These are phyloP conservation scores for Rhinophrynus dorsalis DNA, from an alignment of 2,797 vertebrate species.

Conservation along the genomic window DNA sequence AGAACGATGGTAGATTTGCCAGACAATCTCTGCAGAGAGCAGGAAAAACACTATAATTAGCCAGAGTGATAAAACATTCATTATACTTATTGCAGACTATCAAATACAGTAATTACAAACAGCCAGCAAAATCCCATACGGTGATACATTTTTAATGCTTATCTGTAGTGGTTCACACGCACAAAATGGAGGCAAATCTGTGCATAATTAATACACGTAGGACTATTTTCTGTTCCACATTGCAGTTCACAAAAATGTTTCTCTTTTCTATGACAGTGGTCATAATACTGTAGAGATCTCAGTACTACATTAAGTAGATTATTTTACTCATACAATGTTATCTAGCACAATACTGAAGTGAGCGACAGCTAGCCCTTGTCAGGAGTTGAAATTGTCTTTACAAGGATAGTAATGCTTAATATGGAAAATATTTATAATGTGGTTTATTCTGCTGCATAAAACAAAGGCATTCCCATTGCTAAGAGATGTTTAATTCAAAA, in stretches of 20 bases:
- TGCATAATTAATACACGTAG: slow-evolving; percentile 15
- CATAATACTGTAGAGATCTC: not conserved
- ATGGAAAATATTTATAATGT: too few species aligned
- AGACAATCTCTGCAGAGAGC: not conserved
- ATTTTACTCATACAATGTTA: too few species aligned
- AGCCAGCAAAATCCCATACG: not conserved
- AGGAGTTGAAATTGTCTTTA: too few species aligned
- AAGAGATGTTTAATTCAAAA: too few species aligned
- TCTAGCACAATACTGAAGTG: too few species aligned
- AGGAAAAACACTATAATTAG: not conserved
- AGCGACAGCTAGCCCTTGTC: too few species aligned
- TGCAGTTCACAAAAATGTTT: not conserved
- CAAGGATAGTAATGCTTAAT: too few species aligned
- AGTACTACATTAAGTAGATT: too few species aligned
- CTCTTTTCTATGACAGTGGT: not conserved
- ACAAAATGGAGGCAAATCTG: not conserved
- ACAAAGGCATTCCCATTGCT: too few species aligned
- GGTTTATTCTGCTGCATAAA: too few species aligned
- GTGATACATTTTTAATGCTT: slow-evolving; percentile 22
- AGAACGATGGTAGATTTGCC: not conserved
- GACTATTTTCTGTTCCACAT: not conserved
- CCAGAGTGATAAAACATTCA: slow-evolving; percentile 3
- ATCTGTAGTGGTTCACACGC: slow-evolving; percentile 4
- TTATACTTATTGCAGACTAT: slow-evolving; percentile 13
- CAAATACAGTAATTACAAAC: not conserved